Percentiles rank a stretch among this genome's conserved stretches.
Evolutionary conservation across 2,797 vertebrate genomes (phyloP).

Genomic region (Propithecus perrieri): DNA sequence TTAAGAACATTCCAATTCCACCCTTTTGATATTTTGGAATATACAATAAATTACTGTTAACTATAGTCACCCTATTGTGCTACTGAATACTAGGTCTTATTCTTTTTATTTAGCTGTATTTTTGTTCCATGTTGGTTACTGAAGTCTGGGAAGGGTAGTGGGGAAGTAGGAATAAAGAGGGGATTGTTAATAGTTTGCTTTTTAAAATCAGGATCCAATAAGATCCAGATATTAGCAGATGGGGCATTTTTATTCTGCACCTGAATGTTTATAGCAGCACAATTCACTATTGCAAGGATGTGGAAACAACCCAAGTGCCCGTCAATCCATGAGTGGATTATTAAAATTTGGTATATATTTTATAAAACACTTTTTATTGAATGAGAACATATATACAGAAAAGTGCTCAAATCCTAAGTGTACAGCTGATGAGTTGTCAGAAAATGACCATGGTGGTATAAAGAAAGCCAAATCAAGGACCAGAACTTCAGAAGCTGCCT

Average conservation of each 20-base stretch:
- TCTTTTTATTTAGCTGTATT: not conserved
- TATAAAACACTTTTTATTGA: not conserved
- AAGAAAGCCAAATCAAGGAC: not conserved
- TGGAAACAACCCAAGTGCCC: too few species aligned
- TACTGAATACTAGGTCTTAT: not conserved
- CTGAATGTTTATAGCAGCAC: too few species aligned
- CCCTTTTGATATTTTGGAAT: not conserved
- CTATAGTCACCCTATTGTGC: not conserved
- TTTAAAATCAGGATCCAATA: not conserved
- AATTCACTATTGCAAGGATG: too few species aligned
- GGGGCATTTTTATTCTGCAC: not conserved
- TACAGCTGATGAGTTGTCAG: not conserved
- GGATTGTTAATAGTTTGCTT: not conserved
- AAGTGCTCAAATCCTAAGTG: not conserved
- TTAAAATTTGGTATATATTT: not conserved
- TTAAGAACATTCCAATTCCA: not conserved
- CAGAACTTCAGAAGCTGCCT: not conserved
- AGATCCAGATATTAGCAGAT: not conserved
- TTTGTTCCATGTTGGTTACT: not conserved
- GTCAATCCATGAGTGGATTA: too few species aligned
- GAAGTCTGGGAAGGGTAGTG: not conserved
- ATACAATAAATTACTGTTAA: not conserved
- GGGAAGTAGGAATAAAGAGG: not conserved
- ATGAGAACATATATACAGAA: not conserved
- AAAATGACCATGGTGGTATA: not conserved